Conservation (phyloP, 2,113 vertebrate species). For the Malurus melanocephalus region DNA sequence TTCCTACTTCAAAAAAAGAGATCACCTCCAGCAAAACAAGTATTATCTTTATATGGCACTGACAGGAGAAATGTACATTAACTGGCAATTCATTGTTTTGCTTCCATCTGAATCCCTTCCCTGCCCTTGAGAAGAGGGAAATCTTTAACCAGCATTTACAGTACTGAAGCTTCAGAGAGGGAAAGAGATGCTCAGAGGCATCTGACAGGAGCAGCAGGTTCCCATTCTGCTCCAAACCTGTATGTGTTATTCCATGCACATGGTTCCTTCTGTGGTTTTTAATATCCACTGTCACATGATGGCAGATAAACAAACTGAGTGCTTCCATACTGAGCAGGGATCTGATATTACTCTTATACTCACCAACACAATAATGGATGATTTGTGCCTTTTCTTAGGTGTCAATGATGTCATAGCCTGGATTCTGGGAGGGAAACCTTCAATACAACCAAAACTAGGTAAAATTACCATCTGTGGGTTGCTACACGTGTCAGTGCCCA, state of each 20-base stretch:
- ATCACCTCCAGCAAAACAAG: background rate
- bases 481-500: background rate
- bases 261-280: background rate
- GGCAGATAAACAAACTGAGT: background rate
- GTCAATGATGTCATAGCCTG: background rate
- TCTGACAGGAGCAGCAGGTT: background rate
- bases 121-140: background rate
- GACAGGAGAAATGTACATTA: background rate
- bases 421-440: background rate
- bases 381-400: background rate
- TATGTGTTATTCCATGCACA: background rate
- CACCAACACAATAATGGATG: background rate
- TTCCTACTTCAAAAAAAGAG: background rate
- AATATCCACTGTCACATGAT: background rate
- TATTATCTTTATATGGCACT: background rate
- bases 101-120: background rate
- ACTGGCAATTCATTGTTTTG: background rate
- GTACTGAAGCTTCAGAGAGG: background rate
- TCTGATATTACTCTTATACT: background rate
- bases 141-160: background rate
- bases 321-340: background rate
- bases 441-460: background rate
- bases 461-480: background rate
- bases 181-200: background rate
- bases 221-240: background rate